A percentile compares a stretch with the other conserved stretches of the same genome.
These are phyloP conservation scores for Meta bourneti DNA, from an alignment of 2,888 invertebrate species.

Conservation along the genomic window DNA sequence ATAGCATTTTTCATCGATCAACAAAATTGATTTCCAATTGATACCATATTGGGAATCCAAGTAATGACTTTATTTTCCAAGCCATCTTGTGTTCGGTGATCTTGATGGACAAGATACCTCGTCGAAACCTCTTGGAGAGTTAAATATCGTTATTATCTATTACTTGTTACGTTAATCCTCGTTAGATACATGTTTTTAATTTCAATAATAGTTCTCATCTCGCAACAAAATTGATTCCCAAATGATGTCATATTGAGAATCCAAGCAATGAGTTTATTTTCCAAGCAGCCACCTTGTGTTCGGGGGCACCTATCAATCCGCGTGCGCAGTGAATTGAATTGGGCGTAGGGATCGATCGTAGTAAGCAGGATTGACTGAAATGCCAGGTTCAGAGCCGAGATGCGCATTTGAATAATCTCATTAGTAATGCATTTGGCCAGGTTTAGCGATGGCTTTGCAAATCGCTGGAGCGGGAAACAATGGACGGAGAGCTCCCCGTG, in stretches of 20 bases:
- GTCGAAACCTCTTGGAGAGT: too few species aligned
- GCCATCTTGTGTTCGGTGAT: too few species aligned
- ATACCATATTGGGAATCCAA: too few species aligned
- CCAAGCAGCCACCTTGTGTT: too few species aligned
- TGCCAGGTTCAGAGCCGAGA: constrained; percentile 31
- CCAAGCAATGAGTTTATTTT: too few species aligned
- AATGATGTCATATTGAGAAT: background rate
- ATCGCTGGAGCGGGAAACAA: constrained; percentile 28
- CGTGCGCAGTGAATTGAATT: constrained; percentile 38
- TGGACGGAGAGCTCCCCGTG: constrained; percentile 5
- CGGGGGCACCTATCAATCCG: too few species aligned
- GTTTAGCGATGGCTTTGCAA: constrained; percentile 37
- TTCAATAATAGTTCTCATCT: background rate
- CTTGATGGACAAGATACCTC: too few species aligned
- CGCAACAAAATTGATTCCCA: background rate
- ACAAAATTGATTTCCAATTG: too few species aligned
- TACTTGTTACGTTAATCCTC: too few species aligned
- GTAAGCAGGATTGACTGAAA: constrained; percentile 51
- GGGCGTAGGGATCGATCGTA: constrained; percentile 40
- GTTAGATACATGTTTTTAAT: background rate
- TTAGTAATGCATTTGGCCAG: constrained; percentile 63
- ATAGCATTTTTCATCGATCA: too few species aligned
- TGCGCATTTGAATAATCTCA: constrained; percentile 63
- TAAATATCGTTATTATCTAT: too few species aligned
- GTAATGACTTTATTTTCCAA: too few species aligned